phyloP scores from a whole-genome alignment of 1,140 invertebrate genomes.

The Drosophila nasuta region DNA sequence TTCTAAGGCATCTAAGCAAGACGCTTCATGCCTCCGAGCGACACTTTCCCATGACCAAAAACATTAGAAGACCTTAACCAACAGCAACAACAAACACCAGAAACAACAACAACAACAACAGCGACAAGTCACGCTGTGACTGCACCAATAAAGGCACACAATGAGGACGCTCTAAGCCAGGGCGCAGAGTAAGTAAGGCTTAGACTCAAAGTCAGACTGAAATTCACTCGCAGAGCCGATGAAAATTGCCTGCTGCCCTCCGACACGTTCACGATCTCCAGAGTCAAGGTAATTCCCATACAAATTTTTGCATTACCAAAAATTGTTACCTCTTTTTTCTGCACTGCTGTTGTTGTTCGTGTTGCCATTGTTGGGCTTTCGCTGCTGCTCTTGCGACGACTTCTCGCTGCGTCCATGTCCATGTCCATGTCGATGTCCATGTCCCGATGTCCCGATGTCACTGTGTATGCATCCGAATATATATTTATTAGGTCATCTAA shows the following conservation, averaged over 20 bases:
- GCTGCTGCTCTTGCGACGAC: slow-evolving; percentile 14
- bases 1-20: slow-evolving; percentile 40
- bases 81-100: slow-evolving; percentile 42
- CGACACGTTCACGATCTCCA: slow-evolving; percentile 65
- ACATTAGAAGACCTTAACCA: slow-evolving; percentile 61
- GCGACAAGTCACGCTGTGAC: slow-evolving; percentile 67
- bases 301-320: slow-evolving; percentile 72
- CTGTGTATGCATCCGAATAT: slow-evolving; percentile 59
- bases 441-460: slow-evolving; percentile 35
- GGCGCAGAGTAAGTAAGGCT: slow-evolving; percentile 3
- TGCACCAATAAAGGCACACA: slow-evolving; percentile 75
- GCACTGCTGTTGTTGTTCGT: neutral
- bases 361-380: slow-evolving; percentile 47
- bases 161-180: slow-evolving; percentile 37
- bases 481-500: slow-evolving; percentile 84
- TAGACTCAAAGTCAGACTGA: slow-evolving; percentile 19
- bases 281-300: slow-evolving; percentile 81
- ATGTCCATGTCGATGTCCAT: slow-evolving; percentile 47
- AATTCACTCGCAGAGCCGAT: slow-evolving; percentile 8
- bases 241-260: slow-evolving; percentile 39
- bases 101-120: slow-evolving; percentile 21
- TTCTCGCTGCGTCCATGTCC: slow-evolving; percentile 22
- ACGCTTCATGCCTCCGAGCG: slow-evolving; percentile 27
- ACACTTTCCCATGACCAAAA: slow-evolving; percentile 78
- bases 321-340: slow-evolving; percentile 53